A percentile compares a stretch with the other conserved stretches of the same genome.
These are phyloP conservation scores for Sebastes minor DNA, from an alignment of 2,797 vertebrate genomes.

Conservation along the genomic window DNA sequence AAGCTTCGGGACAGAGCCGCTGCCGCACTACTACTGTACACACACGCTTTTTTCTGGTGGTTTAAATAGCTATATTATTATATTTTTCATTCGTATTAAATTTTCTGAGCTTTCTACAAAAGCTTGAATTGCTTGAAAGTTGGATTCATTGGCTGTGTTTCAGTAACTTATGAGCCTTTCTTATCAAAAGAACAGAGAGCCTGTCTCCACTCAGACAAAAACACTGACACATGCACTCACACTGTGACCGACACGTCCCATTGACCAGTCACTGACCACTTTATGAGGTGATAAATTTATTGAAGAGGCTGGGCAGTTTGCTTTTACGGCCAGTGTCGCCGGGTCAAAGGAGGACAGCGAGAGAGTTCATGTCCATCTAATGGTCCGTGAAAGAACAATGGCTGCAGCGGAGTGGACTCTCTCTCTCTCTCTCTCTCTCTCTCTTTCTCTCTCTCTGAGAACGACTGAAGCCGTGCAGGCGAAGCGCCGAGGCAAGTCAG, in stretches of 20 bases:
- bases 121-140: neutral
- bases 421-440: constrained; percentile 42
- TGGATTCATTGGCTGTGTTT: neutral
- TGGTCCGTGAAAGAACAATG: constrained; percentile 82
- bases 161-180: neutral
- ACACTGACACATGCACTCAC: constrained; percentile 23
- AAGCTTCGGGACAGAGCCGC: too few relatives aligned
- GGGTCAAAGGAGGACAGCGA: constrained; percentile 81
- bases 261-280: constrained; percentile 74
- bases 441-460: neutral
- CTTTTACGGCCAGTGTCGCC: constrained; percentile 77
- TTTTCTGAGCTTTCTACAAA: neutral
- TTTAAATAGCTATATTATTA: neutral
- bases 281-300: constrained; percentile 86
- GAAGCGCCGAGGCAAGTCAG: constrained; percentile 14
- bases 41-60: neutral
- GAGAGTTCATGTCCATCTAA: constrained; percentile 86
- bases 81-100: neutral
- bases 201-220: constrained; percentile 20
- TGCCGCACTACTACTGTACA: too few relatives aligned
- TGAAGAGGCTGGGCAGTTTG: constrained; percentile 79
- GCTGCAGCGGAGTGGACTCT: constrained; percentile 49
- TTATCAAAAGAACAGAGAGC: constrained; percentile 14
- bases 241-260: constrained; percentile 61
- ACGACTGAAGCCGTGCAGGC: constrained; percentile 8